These are phyloP conservation scores for Rhea americana DNA, from an alignment of 2,113 vertebrate species.

Conservation along the genomic window DNA sequence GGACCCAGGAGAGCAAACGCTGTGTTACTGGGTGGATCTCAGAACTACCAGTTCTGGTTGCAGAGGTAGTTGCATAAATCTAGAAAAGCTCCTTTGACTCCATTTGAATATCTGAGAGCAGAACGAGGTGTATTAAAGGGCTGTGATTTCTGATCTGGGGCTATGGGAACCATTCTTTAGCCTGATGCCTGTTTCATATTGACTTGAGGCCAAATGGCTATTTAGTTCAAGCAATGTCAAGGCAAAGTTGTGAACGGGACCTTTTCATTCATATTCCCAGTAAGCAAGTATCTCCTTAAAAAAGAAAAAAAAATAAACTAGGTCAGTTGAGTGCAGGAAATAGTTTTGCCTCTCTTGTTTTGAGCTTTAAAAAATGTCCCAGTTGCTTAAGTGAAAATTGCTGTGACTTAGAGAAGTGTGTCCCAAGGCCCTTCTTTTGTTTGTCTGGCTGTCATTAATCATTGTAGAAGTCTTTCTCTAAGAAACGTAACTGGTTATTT, in stretches of 20 bases:
- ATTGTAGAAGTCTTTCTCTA: background rate
- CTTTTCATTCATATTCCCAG: slow-evolving; percentile 4
- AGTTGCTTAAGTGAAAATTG: slow-evolving; percentile 1
- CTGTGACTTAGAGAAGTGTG: background rate
- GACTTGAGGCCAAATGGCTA: background rate
- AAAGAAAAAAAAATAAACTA: background rate
- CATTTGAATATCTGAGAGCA: background rate
- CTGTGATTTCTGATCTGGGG: background rate
- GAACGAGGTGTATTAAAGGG: background rate
- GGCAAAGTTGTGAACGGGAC: background rate
- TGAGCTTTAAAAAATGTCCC: background rate
- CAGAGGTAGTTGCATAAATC: background rate
- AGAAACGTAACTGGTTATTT: background rate
- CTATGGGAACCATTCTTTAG: background rate
- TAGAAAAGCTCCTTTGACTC: background rate
- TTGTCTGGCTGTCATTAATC: background rate
- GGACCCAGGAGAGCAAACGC: background rate
- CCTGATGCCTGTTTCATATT: background rate
- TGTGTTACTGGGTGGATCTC: background rate
- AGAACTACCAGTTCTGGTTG: background rate
- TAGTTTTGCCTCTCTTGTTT: background rate
- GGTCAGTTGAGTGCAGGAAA: background rate
- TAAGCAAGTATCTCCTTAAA: background rate
- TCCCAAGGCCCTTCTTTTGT: background rate
- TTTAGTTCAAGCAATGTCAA: background rate